Conservation (phyloP, 2,888 invertebrate species). For the Dynastes hyllus region DNA sequence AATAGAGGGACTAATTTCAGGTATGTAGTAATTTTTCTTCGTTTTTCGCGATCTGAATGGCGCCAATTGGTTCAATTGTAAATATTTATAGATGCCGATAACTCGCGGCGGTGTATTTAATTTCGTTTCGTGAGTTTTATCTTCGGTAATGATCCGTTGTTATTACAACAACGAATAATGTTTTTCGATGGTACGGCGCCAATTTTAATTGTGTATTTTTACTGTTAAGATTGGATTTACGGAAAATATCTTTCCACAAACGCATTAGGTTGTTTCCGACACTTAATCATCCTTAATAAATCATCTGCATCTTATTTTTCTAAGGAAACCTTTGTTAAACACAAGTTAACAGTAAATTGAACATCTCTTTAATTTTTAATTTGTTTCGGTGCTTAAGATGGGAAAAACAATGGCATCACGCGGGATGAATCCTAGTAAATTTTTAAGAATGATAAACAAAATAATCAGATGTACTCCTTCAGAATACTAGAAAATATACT, state of each 20-base stretch:
- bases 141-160: slow-evolving; percentile 5
- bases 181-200: not conserved
- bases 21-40: slow-evolving; percentile 8
- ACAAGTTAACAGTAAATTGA: too few relatives aligned
- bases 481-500: too few relatives aligned
- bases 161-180: slow-evolving; percentile 6
- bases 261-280: too few relatives aligned
- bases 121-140: slow-evolving; percentile 3
- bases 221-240: not conserved
- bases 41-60: slow-evolving; percentile 17
- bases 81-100: slow-evolving; percentile 1
- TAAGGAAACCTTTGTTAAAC: too few relatives aligned
- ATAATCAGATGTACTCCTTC: too few relatives aligned
- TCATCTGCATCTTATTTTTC: too few relatives aligned
- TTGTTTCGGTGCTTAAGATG: too few relatives aligned
- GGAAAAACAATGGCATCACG: too few relatives aligned
- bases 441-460: too few relatives aligned
- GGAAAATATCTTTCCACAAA: slow-evolving; percentile 2
- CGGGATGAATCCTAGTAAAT: too few relatives aligned
- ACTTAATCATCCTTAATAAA: too few relatives aligned
- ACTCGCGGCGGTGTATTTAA: not conserved
- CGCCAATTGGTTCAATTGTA: slow-evolving; percentile 15
- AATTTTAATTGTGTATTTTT: slow-evolving; percentile 1
- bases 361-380: too few relatives aligned
- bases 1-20: not conserved